Base-by-base conservation (phyloP, 1,140 invertebrate species). In the Bactericera cockerelli region DNA sequence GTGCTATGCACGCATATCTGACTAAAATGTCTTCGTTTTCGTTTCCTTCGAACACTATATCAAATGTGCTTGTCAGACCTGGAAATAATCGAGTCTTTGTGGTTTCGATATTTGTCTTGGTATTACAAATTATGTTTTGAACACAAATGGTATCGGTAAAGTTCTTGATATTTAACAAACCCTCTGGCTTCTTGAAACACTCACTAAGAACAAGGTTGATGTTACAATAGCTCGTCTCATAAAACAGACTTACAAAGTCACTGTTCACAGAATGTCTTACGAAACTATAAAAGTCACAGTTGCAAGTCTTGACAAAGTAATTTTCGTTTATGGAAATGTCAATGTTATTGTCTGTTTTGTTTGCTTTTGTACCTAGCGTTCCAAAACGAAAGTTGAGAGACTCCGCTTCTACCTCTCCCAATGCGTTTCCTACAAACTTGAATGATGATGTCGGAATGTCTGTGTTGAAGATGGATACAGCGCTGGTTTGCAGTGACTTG, bases 131-230 rank as follows among this genome's bases (percentile, higher is more conserved):
- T 70, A 3, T 71, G 65, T 0, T 19, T 49, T 11, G 58, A 57
- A 24, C 71, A 62, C 83, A 85, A 14, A 82, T 75, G 8, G 73
- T 70, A 21, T 75, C 72, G 0, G 77, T 76, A 66, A 80, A 85
- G 57, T 83, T 82, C 25, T 71, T 66, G 66, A 84, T 78, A 26
- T 73, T 68, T 64, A 83, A 75, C 57, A 79, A 77, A 53, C 79
- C 79, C 63, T 79, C 75, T 0, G 76, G 75, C 1, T 80, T 68
- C 55, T 81, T 79, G 63, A 82, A 81, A 67, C 83, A 85, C 24
- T 70, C 71, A 6, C 79, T 75, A 6, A 84, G 68, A 2, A 76
- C 65, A 21, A 74, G 69, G 62, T 79, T 76, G 0, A 82, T 74
- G 13, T 75, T 74, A 65, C 83, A 86, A 62, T 75, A 80, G 65